Conservation (phyloP, 2,113 vertebrate genomes). For the Misgurnus mizolepis region DNA sequence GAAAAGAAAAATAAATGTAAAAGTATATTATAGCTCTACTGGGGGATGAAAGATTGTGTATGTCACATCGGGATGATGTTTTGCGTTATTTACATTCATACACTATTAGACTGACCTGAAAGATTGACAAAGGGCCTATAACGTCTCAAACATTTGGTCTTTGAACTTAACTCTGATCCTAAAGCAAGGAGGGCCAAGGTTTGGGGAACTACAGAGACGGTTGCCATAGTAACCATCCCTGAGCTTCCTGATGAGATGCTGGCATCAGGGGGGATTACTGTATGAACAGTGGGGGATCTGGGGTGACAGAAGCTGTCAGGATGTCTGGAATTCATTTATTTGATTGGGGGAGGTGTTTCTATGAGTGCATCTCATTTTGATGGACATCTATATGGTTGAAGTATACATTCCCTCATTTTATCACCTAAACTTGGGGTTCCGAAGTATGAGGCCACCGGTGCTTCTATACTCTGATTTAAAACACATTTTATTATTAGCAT, state of each 20-base stretch:
- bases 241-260: constrained; percentile 57
- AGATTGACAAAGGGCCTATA: background rate
- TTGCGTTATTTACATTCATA: background rate
- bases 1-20: background rate
- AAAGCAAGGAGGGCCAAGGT: constrained; percentile 15
- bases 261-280: constrained; percentile 50
- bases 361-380: constrained; percentile 16
- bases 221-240: constrained; percentile 52
- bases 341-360: constrained; percentile 2
- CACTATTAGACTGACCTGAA: background rate
- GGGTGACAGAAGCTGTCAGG: constrained; percentile 55
- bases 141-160: background rate
- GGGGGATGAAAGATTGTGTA: background rate
- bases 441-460: no score
- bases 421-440: no score
- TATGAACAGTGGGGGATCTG: constrained; percentile 48
- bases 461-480: no score
- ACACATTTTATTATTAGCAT: no score
- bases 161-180: constrained; percentile 21
- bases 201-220: constrained; percentile 21
- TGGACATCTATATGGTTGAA: background rate
- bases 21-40: background rate
- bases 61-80: background rate
- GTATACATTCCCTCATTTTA: no score
- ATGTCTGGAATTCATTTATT: constrained; percentile 47